A percentile compares a stretch with the other conserved stretches of the same genome.
phyloP scores from a whole-genome alignment of 2,888 invertebrate species.

The Drosophila siamana region DNA sequence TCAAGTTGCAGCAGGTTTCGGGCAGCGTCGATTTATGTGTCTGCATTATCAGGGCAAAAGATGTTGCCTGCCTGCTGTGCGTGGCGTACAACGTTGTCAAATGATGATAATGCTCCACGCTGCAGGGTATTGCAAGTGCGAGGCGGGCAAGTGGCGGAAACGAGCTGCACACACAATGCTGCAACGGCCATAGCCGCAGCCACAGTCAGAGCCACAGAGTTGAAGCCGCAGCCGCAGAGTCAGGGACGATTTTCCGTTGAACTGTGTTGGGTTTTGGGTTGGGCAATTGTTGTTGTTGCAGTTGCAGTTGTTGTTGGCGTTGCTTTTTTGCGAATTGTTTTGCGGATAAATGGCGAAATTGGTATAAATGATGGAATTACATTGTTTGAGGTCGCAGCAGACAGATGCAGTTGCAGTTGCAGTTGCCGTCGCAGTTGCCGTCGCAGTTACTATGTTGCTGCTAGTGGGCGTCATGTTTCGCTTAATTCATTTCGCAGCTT shows the following conservation, averaged over 20 bases:
- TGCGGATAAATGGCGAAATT: slow-evolving; percentile 81
- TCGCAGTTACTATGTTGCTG: slow-evolving; percentile 2
- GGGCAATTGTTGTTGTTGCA: slow-evolving; percentile 24
- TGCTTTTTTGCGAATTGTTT: slow-evolving; percentile 71
- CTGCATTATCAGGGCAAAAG: slow-evolving; percentile 16
- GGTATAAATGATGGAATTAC: slow-evolving; percentile 82
- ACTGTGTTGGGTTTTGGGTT: slow-evolving; percentile 25
- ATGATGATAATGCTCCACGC: slow-evolving; percentile 21
- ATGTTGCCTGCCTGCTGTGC: slow-evolving; percentile 34
- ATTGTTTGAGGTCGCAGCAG: slow-evolving; percentile 73
- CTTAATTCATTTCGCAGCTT: slow-evolving; percentile 44
- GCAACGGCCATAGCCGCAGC: slow-evolving; percentile 20
- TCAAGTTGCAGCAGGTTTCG: slow-evolving; percentile 1
- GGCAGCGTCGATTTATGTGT: slow-evolving; percentile 13
- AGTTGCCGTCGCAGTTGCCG: slow-evolving; percentile 4
- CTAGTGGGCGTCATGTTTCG: slow-evolving; percentile 48
- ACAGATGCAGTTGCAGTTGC: slow-evolving; percentile 29
- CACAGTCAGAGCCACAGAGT: slow-evolving; percentile 24
- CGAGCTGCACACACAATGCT: slow-evolving; percentile 70
- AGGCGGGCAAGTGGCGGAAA: slow-evolving; percentile 53
- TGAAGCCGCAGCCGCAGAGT: slow-evolving; percentile 57
- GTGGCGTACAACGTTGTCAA: slow-evolving; percentile 12
- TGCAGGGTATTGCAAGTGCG: slow-evolving; percentile 38
- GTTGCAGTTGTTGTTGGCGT: not conserved
- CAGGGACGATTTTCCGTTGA: slow-evolving; percentile 57